phyloP scores from a whole-genome alignment of 1,140 invertebrate species.

The Phymastichus coffea region DNA sequence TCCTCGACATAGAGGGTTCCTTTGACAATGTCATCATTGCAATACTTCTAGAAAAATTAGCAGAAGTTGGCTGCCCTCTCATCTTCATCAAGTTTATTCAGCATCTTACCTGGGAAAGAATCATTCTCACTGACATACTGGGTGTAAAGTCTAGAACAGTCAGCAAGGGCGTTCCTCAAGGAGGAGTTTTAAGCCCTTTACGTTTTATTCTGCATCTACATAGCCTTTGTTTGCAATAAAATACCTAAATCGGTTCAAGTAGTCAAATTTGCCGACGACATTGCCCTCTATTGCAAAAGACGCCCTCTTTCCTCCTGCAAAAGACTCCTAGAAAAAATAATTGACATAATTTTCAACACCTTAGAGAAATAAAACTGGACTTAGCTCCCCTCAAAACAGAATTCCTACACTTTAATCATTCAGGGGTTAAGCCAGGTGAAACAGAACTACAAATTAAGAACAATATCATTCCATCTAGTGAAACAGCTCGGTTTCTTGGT shows the following conservation, averaged over 20 bases:
- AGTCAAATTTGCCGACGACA: slow-evolving; percentile 4
- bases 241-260: not conserved
- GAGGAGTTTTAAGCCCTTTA: too few relatives aligned
- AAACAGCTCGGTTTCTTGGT: too few relatives aligned
- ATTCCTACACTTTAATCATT: not conserved
- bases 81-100: not conserved
- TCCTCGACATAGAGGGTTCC: not conserved
- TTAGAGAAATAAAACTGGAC: not conserved
- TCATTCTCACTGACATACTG: not conserved
- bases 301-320: not conserved
- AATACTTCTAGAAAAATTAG: not conserved
- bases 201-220: not conserved
- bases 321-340: not conserved
- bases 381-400: not conserved
- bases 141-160: not conserved
- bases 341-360: not conserved
- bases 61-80: not conserved
- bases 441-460: too few relatives aligned
- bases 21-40: not conserved
- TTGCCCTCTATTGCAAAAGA: not conserved
- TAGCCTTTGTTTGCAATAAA: not conserved
- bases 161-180: too few relatives aligned
- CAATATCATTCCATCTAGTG: too few relatives aligned
- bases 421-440: not conserved
- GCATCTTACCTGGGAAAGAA: not conserved